phyloP scores from a whole-genome alignment of 2,888 invertebrate genomes.

The Sisyra nigra region DNA sequence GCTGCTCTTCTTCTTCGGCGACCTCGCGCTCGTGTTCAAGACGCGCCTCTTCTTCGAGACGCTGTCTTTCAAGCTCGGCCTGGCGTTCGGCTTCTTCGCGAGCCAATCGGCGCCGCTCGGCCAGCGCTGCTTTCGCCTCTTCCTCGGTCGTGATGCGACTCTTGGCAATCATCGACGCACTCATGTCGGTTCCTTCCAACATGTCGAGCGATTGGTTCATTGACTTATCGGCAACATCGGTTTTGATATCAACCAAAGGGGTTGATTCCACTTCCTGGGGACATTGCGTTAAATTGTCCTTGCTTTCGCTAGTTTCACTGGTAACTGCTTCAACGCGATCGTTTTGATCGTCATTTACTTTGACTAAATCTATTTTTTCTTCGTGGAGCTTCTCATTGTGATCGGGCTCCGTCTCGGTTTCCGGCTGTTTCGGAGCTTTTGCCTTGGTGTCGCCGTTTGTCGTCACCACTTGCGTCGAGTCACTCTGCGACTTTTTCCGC shows the following conservation, averaged over 20 bases:
- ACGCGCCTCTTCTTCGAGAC: constrained; percentile 54
- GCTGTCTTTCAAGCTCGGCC: constrained; percentile 67
- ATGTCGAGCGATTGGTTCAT: background rate
- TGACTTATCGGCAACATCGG: background rate
- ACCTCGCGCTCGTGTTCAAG: constrained; percentile 53
- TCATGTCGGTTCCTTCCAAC: constrained; percentile 21
- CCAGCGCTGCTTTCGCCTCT: constrained; percentile 85
- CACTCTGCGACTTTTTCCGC: background rate
- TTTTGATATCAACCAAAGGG: constrained; percentile 2
- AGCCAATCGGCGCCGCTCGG: constrained; percentile 73
- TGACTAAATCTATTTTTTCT: constrained; percentile 8
- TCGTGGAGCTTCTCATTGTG: too few species aligned
- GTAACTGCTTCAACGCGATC: background rate
- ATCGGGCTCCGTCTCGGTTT: constrained; percentile 3
- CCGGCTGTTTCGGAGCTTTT: background rate
- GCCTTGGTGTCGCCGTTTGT: constrained; percentile 8
- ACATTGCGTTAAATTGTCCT: background rate
- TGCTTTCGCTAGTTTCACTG: background rate
- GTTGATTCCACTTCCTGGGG: background rate
- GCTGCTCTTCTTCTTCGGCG: constrained; percentile 71
- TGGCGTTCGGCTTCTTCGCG: constrained; percentile 84
- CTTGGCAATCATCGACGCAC: constrained; percentile 49
- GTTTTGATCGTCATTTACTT: background rate
- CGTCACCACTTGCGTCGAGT: background rate
- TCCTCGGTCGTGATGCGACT: constrained; percentile 73